Evolutionary conservation across 1,140 invertebrate species (phyloP).

Genomic region (Leptonema lineaticorne): DNA sequence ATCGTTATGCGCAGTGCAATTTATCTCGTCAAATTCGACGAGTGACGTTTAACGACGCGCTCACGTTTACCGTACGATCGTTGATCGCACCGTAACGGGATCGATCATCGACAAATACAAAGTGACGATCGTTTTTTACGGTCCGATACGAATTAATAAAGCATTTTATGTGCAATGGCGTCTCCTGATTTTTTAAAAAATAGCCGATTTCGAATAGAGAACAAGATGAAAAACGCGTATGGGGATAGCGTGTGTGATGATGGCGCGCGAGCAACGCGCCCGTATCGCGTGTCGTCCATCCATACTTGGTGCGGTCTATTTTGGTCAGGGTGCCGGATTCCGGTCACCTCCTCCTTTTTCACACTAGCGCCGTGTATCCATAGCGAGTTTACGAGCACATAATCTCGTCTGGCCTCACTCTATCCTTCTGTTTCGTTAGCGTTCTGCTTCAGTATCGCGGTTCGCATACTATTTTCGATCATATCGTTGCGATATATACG

Average conservation of each 20-base stretch:
- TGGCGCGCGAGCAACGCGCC: background rate
- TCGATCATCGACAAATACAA: too few relatives aligned
- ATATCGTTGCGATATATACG: conserved; percentile 38
- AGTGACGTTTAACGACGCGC: too few relatives aligned
- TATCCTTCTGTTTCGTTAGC: background rate
- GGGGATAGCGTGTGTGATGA: background rate
- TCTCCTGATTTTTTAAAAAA: background rate
- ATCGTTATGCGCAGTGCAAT: too few relatives aligned
- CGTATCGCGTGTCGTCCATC: conserved; percentile 39
- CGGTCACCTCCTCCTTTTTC: conserved; percentile 21
- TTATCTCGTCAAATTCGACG: too few relatives aligned
- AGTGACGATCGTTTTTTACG: too few relatives aligned
- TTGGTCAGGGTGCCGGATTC: conserved; percentile 23
- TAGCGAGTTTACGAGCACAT: too few relatives aligned
- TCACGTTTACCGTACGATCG: too few relatives aligned
- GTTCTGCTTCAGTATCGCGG: too few relatives aligned
- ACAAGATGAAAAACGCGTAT: background rate
- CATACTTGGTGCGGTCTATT: conserved; percentile 41
- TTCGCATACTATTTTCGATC: conserved; percentile 39
- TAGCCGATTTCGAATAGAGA: background rate
- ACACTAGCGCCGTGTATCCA: too few relatives aligned
- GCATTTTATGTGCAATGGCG: too few relatives aligned
- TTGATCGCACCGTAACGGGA: too few relatives aligned
- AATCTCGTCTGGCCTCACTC: background rate
- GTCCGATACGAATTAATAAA: too few relatives aligned